phyloP scores from a whole-genome alignment of 2,797 vertebrate species.

The Eleutherodactylus coqui region DNA sequence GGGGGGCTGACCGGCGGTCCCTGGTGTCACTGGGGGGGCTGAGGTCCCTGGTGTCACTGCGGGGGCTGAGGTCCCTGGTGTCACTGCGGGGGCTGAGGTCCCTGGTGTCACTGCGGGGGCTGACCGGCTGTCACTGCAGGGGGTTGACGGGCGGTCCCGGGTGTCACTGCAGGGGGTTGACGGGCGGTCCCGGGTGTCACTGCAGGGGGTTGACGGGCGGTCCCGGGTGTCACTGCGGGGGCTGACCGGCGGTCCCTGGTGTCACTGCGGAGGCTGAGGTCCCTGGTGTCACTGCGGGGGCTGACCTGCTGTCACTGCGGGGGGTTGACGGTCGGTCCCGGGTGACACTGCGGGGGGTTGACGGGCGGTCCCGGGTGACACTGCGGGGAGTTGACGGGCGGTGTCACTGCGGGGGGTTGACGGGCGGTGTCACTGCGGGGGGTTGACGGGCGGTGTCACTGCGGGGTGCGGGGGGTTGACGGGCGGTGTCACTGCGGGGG shows the following conservation, averaged over 20 bases:
- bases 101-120: not conserved
- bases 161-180: not conserved
- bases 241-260: not conserved
- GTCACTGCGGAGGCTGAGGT: not conserved
- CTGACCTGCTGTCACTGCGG: no score
- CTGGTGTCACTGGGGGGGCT: not conserved
- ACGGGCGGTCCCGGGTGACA: not conserved
- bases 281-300: not conserved
- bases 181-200: not conserved
- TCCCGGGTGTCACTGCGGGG: not conserved
- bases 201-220: not conserved
- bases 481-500: no score
- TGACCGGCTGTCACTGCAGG: no score
- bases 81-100: not conserved
- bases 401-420: not conserved
- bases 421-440: not conserved
- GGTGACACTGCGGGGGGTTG: not conserved
- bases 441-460: not conserved
- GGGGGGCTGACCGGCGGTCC: not conserved
- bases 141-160: not conserved
- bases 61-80: not conserved
- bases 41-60: no score
- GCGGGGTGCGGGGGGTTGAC: no score
- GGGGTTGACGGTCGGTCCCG: no score
- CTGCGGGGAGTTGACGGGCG: not conserved